phyloP scores from a whole-genome alignment of 1,140 invertebrate genomes.

The Reticulitermes speratus region DNA sequence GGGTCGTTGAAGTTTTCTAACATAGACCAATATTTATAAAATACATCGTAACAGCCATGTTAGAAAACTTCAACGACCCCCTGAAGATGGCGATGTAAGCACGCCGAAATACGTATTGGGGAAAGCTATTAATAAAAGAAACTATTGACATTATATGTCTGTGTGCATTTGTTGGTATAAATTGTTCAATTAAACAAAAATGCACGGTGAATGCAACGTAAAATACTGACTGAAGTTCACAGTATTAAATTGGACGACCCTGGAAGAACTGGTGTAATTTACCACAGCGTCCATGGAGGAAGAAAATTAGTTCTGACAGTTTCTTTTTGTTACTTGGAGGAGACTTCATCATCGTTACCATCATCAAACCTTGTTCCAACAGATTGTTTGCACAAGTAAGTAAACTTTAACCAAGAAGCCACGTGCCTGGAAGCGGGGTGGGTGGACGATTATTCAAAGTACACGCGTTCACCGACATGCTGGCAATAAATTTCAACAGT shows the following conservation, averaged over 20 bases:
- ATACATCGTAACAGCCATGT: no score
- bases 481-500: background rate
- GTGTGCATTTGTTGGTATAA: no score
- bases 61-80: no score
- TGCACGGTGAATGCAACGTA: no score
- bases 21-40: no score
- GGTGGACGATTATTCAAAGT: background rate
- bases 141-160: no score
- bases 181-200: no score
- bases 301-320: slow-evolving; percentile 12
- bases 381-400: slow-evolving; percentile 7
- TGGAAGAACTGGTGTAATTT: background rate
- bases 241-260: background rate
- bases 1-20: no score
- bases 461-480: background rate
- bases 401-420: slow-evolving; percentile 10
- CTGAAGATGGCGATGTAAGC: no score
- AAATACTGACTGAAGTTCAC: no score
- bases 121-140: no score
- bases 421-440: background rate
- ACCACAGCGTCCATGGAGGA: background rate
- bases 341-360: background rate
- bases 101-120: no score
- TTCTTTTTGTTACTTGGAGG: background rate
- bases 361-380: background rate